Conservation (phyloP, 2,797 vertebrate genomes). For the Acrossocheilus wenchowensis region DNA sequence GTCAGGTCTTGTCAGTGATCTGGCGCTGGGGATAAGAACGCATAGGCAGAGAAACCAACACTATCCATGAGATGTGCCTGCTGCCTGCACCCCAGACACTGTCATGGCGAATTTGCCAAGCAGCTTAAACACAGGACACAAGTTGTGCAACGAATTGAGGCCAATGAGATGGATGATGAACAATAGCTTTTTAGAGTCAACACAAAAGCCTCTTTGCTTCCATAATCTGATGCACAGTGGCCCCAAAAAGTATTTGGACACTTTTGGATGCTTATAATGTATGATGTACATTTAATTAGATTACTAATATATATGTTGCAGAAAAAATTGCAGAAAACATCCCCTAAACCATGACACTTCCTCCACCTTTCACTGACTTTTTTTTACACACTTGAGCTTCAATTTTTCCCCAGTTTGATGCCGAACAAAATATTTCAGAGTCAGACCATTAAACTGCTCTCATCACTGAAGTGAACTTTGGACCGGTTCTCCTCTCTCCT, state of each 20-base stretch:
- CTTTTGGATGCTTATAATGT: background rate
- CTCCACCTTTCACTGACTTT: too few species aligned
- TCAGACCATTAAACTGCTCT: too few species aligned
- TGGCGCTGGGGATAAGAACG: slow-evolving; percentile 22
- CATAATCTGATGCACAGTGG: background rate
- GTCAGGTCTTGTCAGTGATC: slow-evolving; percentile 42
- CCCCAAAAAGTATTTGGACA: background rate
- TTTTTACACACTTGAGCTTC: too few species aligned
- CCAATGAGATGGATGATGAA: slow-evolving; percentile 10
- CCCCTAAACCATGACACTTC: too few species aligned
- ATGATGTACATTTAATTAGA: background rate
- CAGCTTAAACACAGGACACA: background rate
- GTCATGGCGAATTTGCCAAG: background rate
- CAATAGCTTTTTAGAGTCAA: background rate
- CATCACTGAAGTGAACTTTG: too few species aligned
- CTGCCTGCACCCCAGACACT: background rate
- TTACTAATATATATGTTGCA: too few species aligned
- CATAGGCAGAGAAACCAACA: slow-evolving; percentile 23
- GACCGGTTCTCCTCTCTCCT: too few species aligned
- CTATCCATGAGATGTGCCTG: slow-evolving; percentile 30
- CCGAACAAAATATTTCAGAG: too few species aligned
- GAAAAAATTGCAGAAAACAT: too few species aligned
- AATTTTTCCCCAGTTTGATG: too few species aligned
- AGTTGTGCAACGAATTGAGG: slow-evolving; percentile 15
- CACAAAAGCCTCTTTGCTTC: background rate